These are phyloP conservation scores for Nicator chloris DNA, from an alignment of 2,113 vertebrate genomes.

Conservation along the genomic window DNA sequence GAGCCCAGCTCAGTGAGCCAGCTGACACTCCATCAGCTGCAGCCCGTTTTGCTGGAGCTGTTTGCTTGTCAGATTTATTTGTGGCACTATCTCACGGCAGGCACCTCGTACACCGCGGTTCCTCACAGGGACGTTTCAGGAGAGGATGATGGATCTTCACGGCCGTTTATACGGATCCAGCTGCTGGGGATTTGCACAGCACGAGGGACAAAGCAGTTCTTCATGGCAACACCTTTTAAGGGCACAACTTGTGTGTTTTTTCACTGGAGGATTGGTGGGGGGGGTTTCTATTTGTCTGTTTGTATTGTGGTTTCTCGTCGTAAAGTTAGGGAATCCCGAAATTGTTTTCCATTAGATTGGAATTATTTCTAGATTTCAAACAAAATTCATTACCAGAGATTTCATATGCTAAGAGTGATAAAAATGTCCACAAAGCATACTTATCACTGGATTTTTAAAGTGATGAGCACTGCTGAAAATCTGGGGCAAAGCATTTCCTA, in stretches of 20 bases:
- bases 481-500: not conserved
- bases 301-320: not conserved
- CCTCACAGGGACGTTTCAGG: not conserved
- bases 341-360: not conserved
- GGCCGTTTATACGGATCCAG: not conserved
- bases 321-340: not conserved
- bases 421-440: not conserved
- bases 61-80: constrained; percentile 35
- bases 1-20: not conserved
- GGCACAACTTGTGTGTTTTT: not conserved
- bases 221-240: not conserved
- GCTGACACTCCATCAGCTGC: not conserved
- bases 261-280: not conserved
- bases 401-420: not conserved
- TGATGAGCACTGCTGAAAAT: not conserved
- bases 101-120: not conserved
- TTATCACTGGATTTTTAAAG: not conserved
- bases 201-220: not conserved
- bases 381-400: not conserved
- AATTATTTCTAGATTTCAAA: not conserved
- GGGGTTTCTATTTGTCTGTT: not conserved
- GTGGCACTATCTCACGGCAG: not conserved
- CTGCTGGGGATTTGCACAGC: not conserved
- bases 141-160: not conserved
- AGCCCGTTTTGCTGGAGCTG: not conserved